Percentiles rank a stretch among this genome's conserved stretches.
Evolutionary conservation across 2,113 vertebrate species (phyloP).

Genomic region (pig (Sus scrofa)): T2T-Sscrofa CM000823.6:54622501-54623000

Average conservation of each 20-base stretch:
- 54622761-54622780: neutral
- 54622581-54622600: neutral
- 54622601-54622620: neutral
- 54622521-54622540: neutral
- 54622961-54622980: constrained; percentile 4
- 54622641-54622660: neutral
- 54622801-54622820: neutral
- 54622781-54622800: neutral
- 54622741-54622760: neutral
- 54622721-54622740: neutral
- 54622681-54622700: neutral
- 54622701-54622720: neutral
- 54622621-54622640: neutral
- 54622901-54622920: constrained; percentile 3
- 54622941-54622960: constrained; percentile 7
- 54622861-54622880: neutral
- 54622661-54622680: neutral
- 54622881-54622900: neutral
- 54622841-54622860: neutral
- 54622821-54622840: neutral
- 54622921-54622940: neutral
- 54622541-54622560: neutral
- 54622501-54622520: neutral
- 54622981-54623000: constrained; percentile 3
- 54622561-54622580: neutral